A percentile compares a stretch with the other conserved stretches of the same genome.
phyloP scores from a whole-genome alignment of 2,888 invertebrate genomes.

The Dasysyrphus tricinctus region DNA sequence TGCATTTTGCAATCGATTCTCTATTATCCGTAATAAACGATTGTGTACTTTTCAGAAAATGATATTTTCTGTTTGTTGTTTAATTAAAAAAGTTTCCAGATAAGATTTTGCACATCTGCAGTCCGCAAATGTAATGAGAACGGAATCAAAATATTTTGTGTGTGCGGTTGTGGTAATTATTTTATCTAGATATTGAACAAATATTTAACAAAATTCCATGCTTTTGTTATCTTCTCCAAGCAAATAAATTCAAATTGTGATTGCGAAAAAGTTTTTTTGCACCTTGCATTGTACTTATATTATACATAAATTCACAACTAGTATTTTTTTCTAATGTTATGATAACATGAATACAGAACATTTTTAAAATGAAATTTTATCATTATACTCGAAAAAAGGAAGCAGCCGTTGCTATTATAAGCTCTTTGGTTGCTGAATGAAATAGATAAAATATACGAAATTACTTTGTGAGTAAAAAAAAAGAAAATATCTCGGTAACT shows the following conservation, averaged over 20 bases:
- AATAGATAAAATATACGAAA: no score
- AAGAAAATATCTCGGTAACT: not conserved
- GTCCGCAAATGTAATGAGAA: not conserved
- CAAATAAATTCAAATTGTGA: not conserved
- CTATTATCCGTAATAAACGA: conserved; percentile 34
- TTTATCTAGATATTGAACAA: not conserved
- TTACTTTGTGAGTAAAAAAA: no score
- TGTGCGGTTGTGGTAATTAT: not conserved
- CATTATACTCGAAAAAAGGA: not conserved
- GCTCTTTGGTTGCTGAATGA: no score
- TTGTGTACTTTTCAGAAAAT: conserved; percentile 58
- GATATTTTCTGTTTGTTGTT: not conserved
- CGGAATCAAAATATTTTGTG: not conserved
- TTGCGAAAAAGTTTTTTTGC: not conserved
- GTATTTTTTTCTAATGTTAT: not conserved
- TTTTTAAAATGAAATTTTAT: no score
- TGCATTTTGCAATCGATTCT: conserved; percentile 27
- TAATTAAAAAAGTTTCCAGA: conserved; percentile 19
- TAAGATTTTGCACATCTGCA: not conserved
- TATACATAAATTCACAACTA: not conserved
- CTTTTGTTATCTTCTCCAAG: not conserved
- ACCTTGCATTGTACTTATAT: not conserved
- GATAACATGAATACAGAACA: no score
- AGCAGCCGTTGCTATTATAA: no score
- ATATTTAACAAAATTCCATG: not conserved